Conservation (phyloP, 2,113 vertebrate genomes). For the Chinchilla lanigera region DNA sequence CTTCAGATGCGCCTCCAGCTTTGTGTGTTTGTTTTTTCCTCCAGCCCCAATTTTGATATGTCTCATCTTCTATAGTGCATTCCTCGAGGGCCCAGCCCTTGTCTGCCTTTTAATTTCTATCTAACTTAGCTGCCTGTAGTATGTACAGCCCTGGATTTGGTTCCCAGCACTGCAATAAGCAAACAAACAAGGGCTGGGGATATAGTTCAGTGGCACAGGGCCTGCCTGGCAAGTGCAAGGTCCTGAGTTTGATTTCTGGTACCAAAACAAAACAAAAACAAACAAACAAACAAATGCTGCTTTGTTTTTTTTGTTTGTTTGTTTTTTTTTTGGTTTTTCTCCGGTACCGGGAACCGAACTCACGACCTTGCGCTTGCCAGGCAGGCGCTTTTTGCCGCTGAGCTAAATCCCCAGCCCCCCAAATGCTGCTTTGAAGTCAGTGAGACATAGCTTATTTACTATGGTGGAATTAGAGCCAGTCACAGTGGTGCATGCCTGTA, state of each 20-base stretch:
- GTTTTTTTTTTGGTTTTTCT: no score
- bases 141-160: background rate
- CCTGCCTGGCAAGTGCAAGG: no score
- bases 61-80: background rate
- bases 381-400: no score
- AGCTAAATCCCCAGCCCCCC: no score
- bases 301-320: no score
- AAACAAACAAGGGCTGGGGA: background rate
- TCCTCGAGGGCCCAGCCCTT: background rate
- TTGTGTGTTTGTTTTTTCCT: no score
- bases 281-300: background rate
- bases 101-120: background rate
- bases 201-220: no score
- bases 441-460: background rate
- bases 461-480: background rate
- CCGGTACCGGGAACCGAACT: no score
- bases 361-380: no score
- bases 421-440: background rate
- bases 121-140: background rate
- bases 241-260: no score
- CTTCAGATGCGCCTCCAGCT: background rate
- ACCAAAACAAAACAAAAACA: no score
- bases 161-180: background rate
- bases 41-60: background rate
- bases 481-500: background rate